phyloP scores from a whole-genome alignment of 2,888 invertebrate species.

The Volucella bombylans region DNA sequence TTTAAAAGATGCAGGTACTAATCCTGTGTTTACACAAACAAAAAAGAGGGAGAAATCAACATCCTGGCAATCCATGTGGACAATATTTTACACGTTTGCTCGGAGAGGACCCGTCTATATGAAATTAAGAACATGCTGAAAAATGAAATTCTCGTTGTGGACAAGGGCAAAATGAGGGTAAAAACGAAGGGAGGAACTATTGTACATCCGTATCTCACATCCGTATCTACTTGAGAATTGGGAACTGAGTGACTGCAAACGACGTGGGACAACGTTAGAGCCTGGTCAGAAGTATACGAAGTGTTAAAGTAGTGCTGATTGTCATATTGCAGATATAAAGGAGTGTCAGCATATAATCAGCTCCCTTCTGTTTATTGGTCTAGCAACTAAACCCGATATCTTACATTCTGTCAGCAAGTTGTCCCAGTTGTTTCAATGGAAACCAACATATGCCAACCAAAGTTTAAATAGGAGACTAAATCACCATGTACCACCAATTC shows the following conservation, averaged over 20 bases:
- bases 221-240: constrained; percentile 9
- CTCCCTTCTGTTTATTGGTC: too few relatives aligned
- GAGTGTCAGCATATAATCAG: too few relatives aligned
- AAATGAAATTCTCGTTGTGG: background rate
- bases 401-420: too few relatives aligned
- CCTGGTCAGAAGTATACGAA: too few relatives aligned
- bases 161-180: constrained; percentile 1
- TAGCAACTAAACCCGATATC: too few relatives aligned
- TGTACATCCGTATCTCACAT: constrained; percentile 8
- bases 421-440: too few relatives aligned
- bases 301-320: too few relatives aligned
- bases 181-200: constrained; percentile 24
- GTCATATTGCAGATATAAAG: too few relatives aligned
- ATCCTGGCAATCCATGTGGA: constrained; percentile 30
- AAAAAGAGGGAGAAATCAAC: constrained; percentile 29
- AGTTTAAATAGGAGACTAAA: too few relatives aligned
- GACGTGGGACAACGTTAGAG: constrained; percentile 27
- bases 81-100: constrained; percentile 3
- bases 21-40: constrained; percentile 32
- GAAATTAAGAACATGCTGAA: background rate
- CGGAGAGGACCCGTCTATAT: background rate
- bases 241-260: constrained; percentile 34
- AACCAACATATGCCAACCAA: too few relatives aligned
- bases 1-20: background rate
- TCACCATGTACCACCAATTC: too few relatives aligned